Base-by-base conservation (phyloP, 2,888 invertebrate species). In the Hanleya hanleyi region DNA sequence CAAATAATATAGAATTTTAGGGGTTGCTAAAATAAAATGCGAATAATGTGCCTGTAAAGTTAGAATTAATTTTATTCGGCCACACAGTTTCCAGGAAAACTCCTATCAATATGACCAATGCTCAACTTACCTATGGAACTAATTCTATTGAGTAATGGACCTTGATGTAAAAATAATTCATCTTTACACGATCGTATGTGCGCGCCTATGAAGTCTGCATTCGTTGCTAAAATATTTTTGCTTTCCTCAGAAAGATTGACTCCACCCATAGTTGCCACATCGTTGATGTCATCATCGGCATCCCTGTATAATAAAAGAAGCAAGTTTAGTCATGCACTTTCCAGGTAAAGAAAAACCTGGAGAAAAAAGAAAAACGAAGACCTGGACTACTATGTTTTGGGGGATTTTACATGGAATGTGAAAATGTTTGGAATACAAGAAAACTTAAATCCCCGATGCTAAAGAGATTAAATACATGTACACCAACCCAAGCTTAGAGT, bases 261-360 rank as follows among this genome's bases (percentile, higher is more conserved):
- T 67, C 98, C 98, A 78, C 98, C 98, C 98, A 99, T 98, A 12
- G 98, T 97, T 37, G 98, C 98, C 18, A 99, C 98, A 92, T 99
- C 98, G 88, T 98, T 99, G 86, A 98, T 97, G 90, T 99, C 98
- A 89, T 98, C 98, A 87, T 97, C 97, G 57, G 96, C 57, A 57
- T 57, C 57, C 29, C 57, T 57, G 57, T 26, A 29, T n/a, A 2
- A 2, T n/a, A n/a, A n/a, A n/a, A n/a, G n/a, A n/a, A n/a, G n/a
- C n/a, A n/a, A n/a, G n/a, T n/a, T n/a, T n/a, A n/a, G n/a, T n/a
- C n/a, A n/a, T n/a, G n/a, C n/a, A n/a, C n/a, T n/a, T n/a, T n/a
- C n/a, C n/a, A n/a, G n/a, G n/a, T n/a, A n/a, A n/a, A n/a, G n/a
- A n/a, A n/a, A n/a, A n/a, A n/a, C n/a, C n/a, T n/a, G n/a, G n/a